Conservation (phyloP, 2,113 vertebrate genomes). For the Numenius arquata region DNA sequence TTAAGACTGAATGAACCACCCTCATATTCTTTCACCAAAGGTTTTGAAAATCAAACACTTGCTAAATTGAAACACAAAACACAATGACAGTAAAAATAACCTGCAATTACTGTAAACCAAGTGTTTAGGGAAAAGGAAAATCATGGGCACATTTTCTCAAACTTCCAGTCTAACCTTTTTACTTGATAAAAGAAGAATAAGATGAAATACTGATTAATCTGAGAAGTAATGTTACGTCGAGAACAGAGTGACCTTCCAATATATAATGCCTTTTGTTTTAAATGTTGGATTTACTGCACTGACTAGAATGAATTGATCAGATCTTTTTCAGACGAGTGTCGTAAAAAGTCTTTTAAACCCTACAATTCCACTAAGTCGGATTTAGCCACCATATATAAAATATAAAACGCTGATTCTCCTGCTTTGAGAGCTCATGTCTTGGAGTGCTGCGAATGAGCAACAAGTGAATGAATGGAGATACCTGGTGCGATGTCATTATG, state of each 20-base stretch:
- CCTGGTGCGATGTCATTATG: background rate
- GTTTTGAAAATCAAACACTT: background rate
- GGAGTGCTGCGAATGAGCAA: background rate
- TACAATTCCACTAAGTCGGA: background rate
- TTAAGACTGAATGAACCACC: background rate
- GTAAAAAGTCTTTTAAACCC: background rate
- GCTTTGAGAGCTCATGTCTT: background rate
- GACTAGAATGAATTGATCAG: background rate
- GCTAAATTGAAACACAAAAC: background rate
- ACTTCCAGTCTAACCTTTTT: background rate
- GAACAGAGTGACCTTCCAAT: background rate
- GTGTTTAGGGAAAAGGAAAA: background rate
- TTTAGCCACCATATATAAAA: background rate
- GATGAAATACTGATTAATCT: background rate
- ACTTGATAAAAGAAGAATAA: background rate
- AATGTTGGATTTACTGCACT: background rate
- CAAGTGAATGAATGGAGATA: background rate
- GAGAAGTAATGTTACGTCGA: background rate
- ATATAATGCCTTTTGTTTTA: background rate
- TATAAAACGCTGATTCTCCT: background rate
- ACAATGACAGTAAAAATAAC: background rate
- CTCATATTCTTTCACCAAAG: background rate
- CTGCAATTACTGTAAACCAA: background rate
- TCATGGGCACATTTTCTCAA: background rate
- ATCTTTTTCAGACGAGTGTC: background rate